A percentile compares a stretch with the other conserved stretches of the same genome.
These are phyloP conservation scores for Lamprologus sp. DNA, from an alignment of 2,113 vertebrate species.

Conservation along the genomic window DNA sequence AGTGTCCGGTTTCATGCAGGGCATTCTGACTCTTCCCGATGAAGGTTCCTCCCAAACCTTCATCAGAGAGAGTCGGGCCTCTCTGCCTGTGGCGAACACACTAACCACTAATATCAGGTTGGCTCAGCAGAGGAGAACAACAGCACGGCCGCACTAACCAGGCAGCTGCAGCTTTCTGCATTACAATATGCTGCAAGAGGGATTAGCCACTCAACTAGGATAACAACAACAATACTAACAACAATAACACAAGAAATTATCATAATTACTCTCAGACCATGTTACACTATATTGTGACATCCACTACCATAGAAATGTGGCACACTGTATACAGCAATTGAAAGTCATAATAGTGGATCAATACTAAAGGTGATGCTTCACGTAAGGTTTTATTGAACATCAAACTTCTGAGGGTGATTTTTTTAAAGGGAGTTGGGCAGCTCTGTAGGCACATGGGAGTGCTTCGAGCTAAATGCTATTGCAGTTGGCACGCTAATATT, in stretches of 20 bases:
- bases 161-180: slow-evolving; percentile 31
- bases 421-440: background rate
- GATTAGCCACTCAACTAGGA: background rate
- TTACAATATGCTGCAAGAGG: background rate
- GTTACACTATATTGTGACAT: background rate
- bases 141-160: slow-evolving; percentile 41
- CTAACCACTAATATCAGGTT: slow-evolving; percentile 57
- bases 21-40: background rate
- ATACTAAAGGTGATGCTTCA: background rate
- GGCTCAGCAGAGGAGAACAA: slow-evolving; percentile 40
- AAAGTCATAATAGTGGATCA: background rate
- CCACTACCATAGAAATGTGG: background rate
- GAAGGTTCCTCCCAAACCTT: background rate
- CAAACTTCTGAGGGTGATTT: background rate
- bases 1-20: background rate
- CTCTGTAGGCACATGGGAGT: background rate
- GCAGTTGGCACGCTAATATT: background rate
- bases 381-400: background rate
- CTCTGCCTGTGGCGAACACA: slow-evolving; percentile 27
- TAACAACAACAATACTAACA: background rate
- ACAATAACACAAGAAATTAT: background rate
- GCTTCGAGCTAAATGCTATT: background rate
- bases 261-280: background rate
- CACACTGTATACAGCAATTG: rapidly evolving
- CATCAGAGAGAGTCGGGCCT: slow-evolving; percentile 16